phyloP scores from a whole-genome alignment of 2,113 vertebrate species.

The Myotis yumanensis region DNA sequence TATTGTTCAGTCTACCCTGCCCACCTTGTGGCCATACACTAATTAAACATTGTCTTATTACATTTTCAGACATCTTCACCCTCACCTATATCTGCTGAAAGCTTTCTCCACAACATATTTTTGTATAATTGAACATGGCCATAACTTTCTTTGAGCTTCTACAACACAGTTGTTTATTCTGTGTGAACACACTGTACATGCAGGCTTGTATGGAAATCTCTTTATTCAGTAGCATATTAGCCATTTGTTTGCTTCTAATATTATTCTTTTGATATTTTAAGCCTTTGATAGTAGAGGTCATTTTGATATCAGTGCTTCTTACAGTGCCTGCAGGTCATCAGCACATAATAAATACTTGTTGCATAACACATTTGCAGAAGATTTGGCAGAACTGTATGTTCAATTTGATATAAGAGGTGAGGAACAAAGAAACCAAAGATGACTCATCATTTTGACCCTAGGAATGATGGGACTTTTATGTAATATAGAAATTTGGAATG shows the following conservation, averaged over 20 bases:
- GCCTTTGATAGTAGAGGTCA: background rate
- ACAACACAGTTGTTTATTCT: background rate
- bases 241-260: background rate
- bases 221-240: background rate
- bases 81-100: background rate
- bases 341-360: constrained; percentile 17
- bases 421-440: background rate
- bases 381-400: constrained; percentile 16
- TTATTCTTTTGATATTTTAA: background rate
- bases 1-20: background rate
- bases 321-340: background rate
- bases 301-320: background rate
- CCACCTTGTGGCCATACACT: background rate
- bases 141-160: background rate
- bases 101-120: background rate
- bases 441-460: background rate
- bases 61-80: background rate
- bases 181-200: background rate
- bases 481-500: background rate
- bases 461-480: background rate
- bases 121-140: background rate
- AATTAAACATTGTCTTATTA: background rate
- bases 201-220: background rate
- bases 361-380: background rate
- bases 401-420: background rate